Base-by-base conservation (phyloP, 1,140 invertebrate species). In the Drosophila oshimai region DNA sequence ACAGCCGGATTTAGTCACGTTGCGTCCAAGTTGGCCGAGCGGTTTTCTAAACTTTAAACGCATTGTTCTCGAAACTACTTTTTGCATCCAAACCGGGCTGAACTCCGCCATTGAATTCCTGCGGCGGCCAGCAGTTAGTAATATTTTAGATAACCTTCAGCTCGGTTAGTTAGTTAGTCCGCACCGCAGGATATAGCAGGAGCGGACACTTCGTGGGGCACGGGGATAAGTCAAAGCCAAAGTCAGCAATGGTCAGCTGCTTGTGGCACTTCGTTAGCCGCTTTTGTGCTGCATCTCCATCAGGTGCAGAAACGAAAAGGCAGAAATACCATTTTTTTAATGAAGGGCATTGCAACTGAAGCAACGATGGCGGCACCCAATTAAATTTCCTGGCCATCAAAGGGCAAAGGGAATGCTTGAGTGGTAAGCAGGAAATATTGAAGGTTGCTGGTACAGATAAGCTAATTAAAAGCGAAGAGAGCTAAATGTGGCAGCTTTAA, bases 341-440 rank as follows among this genome's bases (percentile, higher is more conserved):
- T 80, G 58, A 74, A 73, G 69, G 61, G 69, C 54, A 33, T 33
- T 51, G 41, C 58, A 31, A 51, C 34, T 44, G 57, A 64, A 20
- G 47, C 51, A 31, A 44, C 18, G 45, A 45, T 22, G 51, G 74
- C 47, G 39, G 76, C 41, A 70, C 44, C 64, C 57, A 79, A 80
- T 75, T 80, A 79, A 80, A 80, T 71, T 58, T 71, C 17, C 68
- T 39, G 47, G 33, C 17, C 33, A 53, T 73, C 68, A 78, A 45
- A 65, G 33, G 31, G 24, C 44, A 74, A 37, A 65, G 44, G 36
- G 46, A 49, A 36, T 45, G 39, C 42, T 57, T 46, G 41, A 74
- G 47, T 39, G 47, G 44, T 20, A 31, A 44, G 68, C 39, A 15
- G 54, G 13, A 71, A 42, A 17, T 41, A 33, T 26, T 31, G 58